Evolutionary conservation across 2,113 vertebrate genomes (phyloP).

Genomic region (Puffinus mauretanicus): DNA sequence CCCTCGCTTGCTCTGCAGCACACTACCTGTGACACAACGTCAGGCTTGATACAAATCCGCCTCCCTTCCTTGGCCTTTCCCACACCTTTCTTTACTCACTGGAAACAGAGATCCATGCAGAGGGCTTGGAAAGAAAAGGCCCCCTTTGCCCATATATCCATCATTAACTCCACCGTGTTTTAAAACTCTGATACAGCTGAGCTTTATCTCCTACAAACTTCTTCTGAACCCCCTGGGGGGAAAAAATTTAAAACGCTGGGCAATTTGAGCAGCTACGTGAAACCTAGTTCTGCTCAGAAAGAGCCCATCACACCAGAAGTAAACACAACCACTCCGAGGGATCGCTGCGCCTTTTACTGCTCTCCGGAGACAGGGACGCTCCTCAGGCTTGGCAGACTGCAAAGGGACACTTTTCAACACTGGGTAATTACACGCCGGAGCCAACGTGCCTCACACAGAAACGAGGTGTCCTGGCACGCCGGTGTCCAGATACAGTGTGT

Average conservation of each 20-base stretch:
- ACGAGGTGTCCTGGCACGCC: accelerated
- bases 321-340: neutral
- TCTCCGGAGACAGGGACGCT: accelerated
- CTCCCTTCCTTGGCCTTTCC: neutral
- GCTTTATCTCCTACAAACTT: neutral
- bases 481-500: accelerated
- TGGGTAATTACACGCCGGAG: accelerated
- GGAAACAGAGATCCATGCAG: accelerated
- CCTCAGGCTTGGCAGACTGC: neutral
- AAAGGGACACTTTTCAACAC: neutral
- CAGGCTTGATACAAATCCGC: accelerated
- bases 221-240: neutral
- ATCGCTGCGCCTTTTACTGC: neutral
- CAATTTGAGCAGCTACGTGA: neutral
- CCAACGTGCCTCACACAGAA: accelerated
- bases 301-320: neutral
- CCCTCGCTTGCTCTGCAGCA: accelerated
- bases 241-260: neutral
- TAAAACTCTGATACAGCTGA: neutral
- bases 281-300: neutral
- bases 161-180: neutral
- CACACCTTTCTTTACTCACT: neutral
- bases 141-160: neutral
- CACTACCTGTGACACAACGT: accelerated
- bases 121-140: neutral